Base-by-base conservation (phyloP, 2,888 invertebrate species). In the Cacoxenus indagator region DNA sequence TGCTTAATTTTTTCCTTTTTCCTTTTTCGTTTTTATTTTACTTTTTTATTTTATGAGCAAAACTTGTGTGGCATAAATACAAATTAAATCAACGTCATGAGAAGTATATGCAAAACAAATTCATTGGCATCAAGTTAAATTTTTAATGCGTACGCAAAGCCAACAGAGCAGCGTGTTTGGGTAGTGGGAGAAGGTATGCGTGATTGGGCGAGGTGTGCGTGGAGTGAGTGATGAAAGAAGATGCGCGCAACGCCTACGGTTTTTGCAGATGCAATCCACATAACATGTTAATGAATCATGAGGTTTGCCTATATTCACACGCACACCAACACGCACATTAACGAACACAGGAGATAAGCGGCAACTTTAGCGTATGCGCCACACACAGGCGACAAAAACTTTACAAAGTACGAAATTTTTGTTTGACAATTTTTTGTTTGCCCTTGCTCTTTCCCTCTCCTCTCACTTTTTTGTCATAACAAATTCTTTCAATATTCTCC, bases 51-150 rank as follows among this genome's bases (percentile, higher is more conserved):
- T 51, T 22, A 1, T 9, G 22, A 51, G 51, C 1, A n/a, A 57
- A n/a, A n/a, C n/a, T n/a, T n/a, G n/a, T n/a, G n/a, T n/a, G n/a
- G n/a, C 29, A 71, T 67, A 64, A 69, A 67, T 57, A 62, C 54
- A 71, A 74, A 73, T 82, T 68, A 73, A 73, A 75, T 77, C 72
- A 73, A 73, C 69, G 48, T 68, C 65, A 65, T 67, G 68, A 68
- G 66, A 70, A 69, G 70, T 65, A 65, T 19, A 68, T 68, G 65
- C 24, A 67, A 70, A 71, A 45, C 37, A 76, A 74, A 78, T 75
- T 73, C 73, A 77, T 75, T 72, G 81, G 71, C 77, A 80, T 68
- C 72, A 71, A 72, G 73, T 80, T 82, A 65, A 77, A 80, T 80
- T 76, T 74, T 80, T 82, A 76, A 82, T 78, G 74, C 68, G 22